phyloP scores from a whole-genome alignment of 2,797 vertebrate species.

The Semotilus atromaculatus region DNA sequence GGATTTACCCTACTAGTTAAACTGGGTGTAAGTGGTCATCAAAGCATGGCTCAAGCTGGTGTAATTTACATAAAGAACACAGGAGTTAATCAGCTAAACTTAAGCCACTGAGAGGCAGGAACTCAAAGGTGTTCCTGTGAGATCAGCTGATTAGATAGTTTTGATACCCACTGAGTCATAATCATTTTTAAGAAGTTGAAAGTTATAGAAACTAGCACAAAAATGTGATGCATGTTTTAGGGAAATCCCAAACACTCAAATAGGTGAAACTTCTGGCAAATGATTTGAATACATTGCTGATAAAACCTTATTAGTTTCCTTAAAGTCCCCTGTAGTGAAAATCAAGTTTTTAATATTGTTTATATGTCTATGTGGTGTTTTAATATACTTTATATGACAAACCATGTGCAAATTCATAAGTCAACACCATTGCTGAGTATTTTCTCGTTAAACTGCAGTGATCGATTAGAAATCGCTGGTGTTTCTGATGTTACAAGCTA shows the following conservation, averaged over 20 bases:
- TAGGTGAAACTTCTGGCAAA: neutral
- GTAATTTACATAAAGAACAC: constrained; percentile 4
- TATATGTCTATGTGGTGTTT: too few relatives aligned
- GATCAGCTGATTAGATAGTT: constrained; percentile 29
- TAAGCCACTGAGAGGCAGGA: neutral
- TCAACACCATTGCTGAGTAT: too few relatives aligned
- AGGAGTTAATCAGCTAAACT: neutral
- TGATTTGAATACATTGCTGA: neutral
- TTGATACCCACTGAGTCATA: neutral
- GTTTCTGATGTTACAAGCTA: too few relatives aligned
- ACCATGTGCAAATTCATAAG: too few relatives aligned
- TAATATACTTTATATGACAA: too few relatives aligned
- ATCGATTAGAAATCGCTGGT: too few relatives aligned
- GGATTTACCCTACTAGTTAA: neutral
- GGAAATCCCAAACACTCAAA: constrained; percentile 21
- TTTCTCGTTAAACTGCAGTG: too few relatives aligned
- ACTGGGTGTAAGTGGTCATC: neutral
- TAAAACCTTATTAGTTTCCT: neutral
- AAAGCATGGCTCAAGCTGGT: neutral
- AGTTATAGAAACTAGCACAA: neutral
- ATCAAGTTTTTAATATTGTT: too few relatives aligned
- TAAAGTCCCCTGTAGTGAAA: too few relatives aligned
- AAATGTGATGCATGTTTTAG: neutral
- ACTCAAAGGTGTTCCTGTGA: neutral
- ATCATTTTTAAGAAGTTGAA: constrained; percentile 17